Evolutionary conservation across 2,888 invertebrate species (phyloP), one percentile per base, ranked within the genome.

Genomic region (Agrotis exclamationis): DNA sequence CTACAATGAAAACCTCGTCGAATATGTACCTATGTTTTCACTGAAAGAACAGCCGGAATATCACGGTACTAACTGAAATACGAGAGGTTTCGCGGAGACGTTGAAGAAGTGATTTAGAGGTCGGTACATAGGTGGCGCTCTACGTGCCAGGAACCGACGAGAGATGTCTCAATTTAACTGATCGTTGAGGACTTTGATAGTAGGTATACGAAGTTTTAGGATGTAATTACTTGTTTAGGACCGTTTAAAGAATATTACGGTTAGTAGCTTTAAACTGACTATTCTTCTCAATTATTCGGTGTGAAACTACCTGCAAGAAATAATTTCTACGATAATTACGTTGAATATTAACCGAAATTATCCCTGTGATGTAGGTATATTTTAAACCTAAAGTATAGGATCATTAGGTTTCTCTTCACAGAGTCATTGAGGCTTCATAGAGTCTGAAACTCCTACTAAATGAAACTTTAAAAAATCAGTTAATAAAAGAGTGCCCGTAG

Each of bases 101-200:
- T 74, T 62, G 16, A 56, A 68, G 74, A 84, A 70, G 77, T 79
- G 73, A 86, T 90, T 85, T 89, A 67, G 71, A 66, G 76, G 68
- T 76, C 72, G 69, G 62, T 63, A 72, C 85, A 87, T 82, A 90
- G 90, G 90, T 90, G 90, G 89, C 90, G 87, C 83, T 86, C 68
- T 78, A 63, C 62, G 39, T 28, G n/a, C 54, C 65, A 14, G 13
- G 16, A 50, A 50, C 24, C 24, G n/a, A 50, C 53, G 33, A 64
- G 44, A 62, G 53, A 66, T 57, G 73, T 77, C 73, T 58, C 48
- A 79, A 28, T 60, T 47, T 28, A 54, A 56, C 45, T 79, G 47
- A 50, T 78, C 54, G 45, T 45, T 24, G 0, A 9, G 13, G 3
- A 48, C 33, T 56, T 44, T 62, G 20, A 59, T 33, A 50, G 3